Percentiles rank a stretch among this genome's conserved stretches.
phyloP scores from a whole-genome alignment of 2,888 invertebrate genomes.

The Nomada ruficornis region DNA sequence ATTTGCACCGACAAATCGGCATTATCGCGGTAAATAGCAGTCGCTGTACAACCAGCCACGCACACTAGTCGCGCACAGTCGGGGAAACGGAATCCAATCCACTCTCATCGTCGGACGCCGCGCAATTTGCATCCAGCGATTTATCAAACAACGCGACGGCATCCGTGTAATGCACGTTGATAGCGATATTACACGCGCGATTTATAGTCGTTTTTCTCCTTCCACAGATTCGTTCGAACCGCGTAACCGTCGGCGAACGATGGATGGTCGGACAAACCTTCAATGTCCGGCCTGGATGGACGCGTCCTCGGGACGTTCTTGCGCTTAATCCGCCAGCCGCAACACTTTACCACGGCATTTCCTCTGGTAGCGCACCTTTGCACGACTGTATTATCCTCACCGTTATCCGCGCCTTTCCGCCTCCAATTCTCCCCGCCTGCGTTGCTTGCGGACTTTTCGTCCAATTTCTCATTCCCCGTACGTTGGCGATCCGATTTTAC shows the following conservation, averaged over 20 bases:
- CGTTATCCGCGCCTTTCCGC: slow-evolving; percentile 24
- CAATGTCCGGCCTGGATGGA: slow-evolving; percentile 9
- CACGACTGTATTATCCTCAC: slow-evolving; percentile 26
- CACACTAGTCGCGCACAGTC: not conserved
- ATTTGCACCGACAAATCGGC: slow-evolving; percentile 22
- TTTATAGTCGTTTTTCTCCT: slow-evolving; percentile 76
- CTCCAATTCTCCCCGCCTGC: not conserved
- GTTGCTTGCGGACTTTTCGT: too few relatives aligned
- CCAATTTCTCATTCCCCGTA: too few relatives aligned
- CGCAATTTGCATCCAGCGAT: slow-evolving; percentile 82
- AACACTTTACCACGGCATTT: slow-evolving; percentile 39
- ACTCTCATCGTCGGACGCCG: slow-evolving; percentile 36
- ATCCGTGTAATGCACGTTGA: slow-evolving; percentile 83
- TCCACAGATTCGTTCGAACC: slow-evolving; percentile 12
- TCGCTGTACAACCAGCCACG: not conserved
- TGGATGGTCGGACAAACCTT: slow-evolving; percentile 9
- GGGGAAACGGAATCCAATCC: slow-evolving; percentile 52
- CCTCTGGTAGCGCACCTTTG: slow-evolving; percentile 18
- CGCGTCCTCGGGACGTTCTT: slow-evolving; percentile 39
- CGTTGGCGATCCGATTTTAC: not conserved
- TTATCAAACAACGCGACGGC: slow-evolving; percentile 81
- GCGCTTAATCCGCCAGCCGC: slow-evolving; percentile 49
- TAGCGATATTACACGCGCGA: slow-evolving; percentile 81
- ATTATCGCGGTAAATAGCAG: slow-evolving; percentile 35
- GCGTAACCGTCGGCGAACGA: slow-evolving; percentile 1